Conservation (phyloP, 2,888 invertebrate genomes). For the Scaptomyza parva region DNA sequence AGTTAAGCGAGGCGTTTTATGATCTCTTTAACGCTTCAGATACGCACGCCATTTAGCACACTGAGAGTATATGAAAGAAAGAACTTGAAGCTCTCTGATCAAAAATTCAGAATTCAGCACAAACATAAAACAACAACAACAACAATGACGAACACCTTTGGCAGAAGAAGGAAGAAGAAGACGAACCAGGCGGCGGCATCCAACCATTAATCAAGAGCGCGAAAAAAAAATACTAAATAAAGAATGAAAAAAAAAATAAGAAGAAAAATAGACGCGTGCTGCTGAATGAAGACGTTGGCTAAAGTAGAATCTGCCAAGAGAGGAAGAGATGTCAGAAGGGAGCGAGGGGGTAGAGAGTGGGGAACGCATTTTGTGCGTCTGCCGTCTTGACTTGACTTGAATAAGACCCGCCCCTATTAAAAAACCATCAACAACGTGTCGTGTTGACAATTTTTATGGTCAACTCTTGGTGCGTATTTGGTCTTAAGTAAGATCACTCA, state of each 20-base stretch:
- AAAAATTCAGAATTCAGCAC: slow-evolving; percentile 45
- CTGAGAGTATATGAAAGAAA: slow-evolving; percentile 16
- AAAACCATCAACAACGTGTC: slow-evolving; percentile 54
- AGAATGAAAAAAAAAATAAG: slow-evolving; percentile 50
- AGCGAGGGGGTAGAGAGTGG: slow-evolving; percentile 7
- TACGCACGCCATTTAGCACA: slow-evolving; percentile 75
- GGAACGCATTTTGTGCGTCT: slow-evolving; percentile 59
- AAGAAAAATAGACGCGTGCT: slow-evolving; percentile 40
- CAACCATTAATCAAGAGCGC: slow-evolving; percentile 71
- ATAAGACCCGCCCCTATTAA: slow-evolving; percentile 78
- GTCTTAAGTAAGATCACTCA: slow-evolving; percentile 22
- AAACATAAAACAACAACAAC: slow-evolving; percentile 2
- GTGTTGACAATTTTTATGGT: slow-evolving; percentile 77
- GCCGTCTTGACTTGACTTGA: slow-evolving; percentile 34
- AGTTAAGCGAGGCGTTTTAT: slow-evolving; percentile 70
- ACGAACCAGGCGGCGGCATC: slow-evolving; percentile 39
- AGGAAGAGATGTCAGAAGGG: too few species aligned
- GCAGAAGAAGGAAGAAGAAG: too few species aligned
- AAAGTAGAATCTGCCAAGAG: slow-evolving; percentile 2
- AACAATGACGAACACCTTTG: too few species aligned
- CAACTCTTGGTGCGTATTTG: slow-evolving; percentile 71
- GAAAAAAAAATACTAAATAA: slow-evolving; percentile 53
- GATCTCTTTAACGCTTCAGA: slow-evolving; percentile 78
- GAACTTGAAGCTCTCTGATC: slow-evolving; percentile 36
- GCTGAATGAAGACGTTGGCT: slow-evolving; percentile 61